Evolutionary conservation across 2,888 invertebrate species (phyloP), one percentile per base, ranked within the genome.

Genomic region (Caradrina clavipalpis): DNA sequence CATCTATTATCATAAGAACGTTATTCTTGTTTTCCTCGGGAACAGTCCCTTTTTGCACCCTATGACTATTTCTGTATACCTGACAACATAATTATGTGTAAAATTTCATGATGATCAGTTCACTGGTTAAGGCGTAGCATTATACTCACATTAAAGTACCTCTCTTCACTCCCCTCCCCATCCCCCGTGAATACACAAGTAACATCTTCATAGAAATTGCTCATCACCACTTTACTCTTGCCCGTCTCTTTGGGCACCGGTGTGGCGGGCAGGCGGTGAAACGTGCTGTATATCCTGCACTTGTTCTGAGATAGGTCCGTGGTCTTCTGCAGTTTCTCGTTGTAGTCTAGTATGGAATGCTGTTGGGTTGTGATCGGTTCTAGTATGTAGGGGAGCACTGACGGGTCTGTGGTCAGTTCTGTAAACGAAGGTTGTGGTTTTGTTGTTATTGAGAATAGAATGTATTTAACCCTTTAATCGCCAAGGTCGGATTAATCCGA

Each of bases 261-360:
- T 0, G 90, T 86, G 1, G 89, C 82, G 0, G 92, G 90, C 22
- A 91, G 78, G 10, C 91, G 86, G 57, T 93, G 92, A 76, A 92
- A 92, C 0, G 93, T 92, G 69, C 90, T 93, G 81, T 89, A 92
- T 3, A 94, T 89, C 11, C 89, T 80, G 63, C 92, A 94, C 49
- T 91, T 91, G 75, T 87, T 89, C 56, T 88, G 89, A 0, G 90
- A 83, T 0, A 84, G 68, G 15, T 92, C 91, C 0, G 87, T 80
- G 5, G 86, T 86, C 31, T 87, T 87, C 54, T 90, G 91, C 0
- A 95, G 84, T 64, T 93, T 94, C 68, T 95, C 94, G 3, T 92
- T 94, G 78, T 90, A 91, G 13, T 93, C 92, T 39, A 94, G 69
- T 60, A 94, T 78, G 0, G 90, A 90, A 65, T 86, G 82, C 35